Conservation (phyloP, 2,888 invertebrate species). For the Sphaerolaimus hirsutus region DNA sequence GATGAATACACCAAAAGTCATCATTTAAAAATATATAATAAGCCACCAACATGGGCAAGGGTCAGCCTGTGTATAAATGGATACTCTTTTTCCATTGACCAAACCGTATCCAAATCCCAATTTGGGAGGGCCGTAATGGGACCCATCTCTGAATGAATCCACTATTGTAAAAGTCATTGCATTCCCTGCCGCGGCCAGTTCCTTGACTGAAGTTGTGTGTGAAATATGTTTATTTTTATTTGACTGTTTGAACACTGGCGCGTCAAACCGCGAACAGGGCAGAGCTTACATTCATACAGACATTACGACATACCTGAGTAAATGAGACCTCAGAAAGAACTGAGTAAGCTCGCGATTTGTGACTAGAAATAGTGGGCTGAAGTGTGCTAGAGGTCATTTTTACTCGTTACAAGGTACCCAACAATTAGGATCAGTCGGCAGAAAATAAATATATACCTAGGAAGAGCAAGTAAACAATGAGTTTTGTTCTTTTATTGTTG, state of each 20-base stretch:
- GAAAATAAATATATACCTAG: background rate
- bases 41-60: conserved; percentile 7
- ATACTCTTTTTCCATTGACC: background rate
- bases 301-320: too few relatives aligned
- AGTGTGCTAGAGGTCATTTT: too few relatives aligned
- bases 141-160: conserved; percentile 1
- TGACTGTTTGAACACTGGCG: background rate
- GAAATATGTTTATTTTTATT: background rate
- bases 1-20: too few relatives aligned
- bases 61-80: conserved; percentile 4
- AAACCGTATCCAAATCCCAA: conserved; percentile 5
- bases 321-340: too few relatives aligned
- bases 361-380: too few relatives aligned
- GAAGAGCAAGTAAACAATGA: too few relatives aligned
- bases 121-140: conserved; percentile 1
- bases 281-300: too few relatives aligned
- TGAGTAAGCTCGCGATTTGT: too few relatives aligned
- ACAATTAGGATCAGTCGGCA: background rate
- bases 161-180: background rate
- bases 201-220: background rate
- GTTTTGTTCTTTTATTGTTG: too few relatives aligned
- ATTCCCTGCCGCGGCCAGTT: background rate
- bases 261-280: background rate
- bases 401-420: too few relatives aligned
- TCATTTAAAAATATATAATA: too few relatives aligned